phyloP scores from a whole-genome alignment of 2,113 vertebrate genomes.

The Gymnobelideus leadbeateri region DNA sequence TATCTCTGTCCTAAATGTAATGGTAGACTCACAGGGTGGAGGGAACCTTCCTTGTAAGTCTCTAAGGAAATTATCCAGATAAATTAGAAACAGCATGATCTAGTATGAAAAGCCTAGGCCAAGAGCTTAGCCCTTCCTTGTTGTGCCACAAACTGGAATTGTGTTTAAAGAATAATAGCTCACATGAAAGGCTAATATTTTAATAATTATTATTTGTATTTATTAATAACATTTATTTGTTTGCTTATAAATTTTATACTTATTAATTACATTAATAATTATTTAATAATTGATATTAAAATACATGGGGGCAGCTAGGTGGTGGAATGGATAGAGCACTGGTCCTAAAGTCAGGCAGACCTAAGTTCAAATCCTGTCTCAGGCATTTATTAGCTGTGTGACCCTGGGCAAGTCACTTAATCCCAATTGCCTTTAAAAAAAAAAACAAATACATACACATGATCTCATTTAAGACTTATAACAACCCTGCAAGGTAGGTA shows the following conservation, averaged over 20 bases:
- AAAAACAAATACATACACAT: accelerated
- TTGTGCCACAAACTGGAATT: too few species aligned
- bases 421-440: neutral
- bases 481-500: neutral
- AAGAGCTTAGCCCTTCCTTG: too few species aligned
- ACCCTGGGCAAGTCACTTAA: neutral
- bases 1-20: neutral
- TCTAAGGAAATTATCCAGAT: accelerated
- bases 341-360: accelerated
- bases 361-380: neutral
- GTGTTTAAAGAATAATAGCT: neutral
- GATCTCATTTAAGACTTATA: neutral
- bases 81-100: accelerated
- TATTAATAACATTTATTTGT: too few species aligned
- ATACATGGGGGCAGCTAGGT: neutral
- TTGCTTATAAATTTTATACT: too few species aligned
- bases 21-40: neutral
- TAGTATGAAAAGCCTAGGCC: too few species aligned
- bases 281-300: neutral
- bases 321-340: neutral
- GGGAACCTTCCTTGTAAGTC: accelerated
- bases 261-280: too few species aligned
- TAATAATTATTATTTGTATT: neutral
- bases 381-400: accelerated
- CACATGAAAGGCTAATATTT: neutral